These are phyloP conservation scores for Drosophila neonasuta DNA, from an alignment of 2,888 invertebrate species.

Conservation along the genomic window DNA sequence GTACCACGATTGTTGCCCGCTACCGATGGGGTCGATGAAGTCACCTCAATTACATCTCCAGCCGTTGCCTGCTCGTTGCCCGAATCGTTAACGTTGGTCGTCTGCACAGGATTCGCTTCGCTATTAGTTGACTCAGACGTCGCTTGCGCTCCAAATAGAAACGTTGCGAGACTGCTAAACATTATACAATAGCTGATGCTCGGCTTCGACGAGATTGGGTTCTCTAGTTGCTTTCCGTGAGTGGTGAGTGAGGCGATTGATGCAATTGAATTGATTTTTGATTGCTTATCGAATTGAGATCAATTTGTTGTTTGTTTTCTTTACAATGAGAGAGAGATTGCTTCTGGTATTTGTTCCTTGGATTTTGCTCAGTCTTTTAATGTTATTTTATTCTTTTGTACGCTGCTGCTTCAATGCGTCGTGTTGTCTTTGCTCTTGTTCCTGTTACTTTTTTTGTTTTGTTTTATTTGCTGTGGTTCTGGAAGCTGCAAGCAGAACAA, in stretches of 20 bases:
- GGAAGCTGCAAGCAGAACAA: conserved; percentile 26
- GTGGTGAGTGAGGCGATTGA: conserved; percentile 25
- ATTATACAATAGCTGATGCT: conserved; percentile 81
- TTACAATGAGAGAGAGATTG: conserved; percentile 54
- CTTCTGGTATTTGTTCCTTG: conserved; percentile 57
- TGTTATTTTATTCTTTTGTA: conserved; percentile 43
- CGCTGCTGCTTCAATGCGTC: conserved; percentile 34
- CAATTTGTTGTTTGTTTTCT: conserved; percentile 39
- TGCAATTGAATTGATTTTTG: conserved; percentile 7
- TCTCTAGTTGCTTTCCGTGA: conserved; percentile 1
- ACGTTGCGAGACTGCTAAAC: conserved; percentile 85
- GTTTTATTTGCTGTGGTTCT: conserved; percentile 11
- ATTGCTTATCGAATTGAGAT: conserved; percentile 68
- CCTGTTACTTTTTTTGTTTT: background rate
- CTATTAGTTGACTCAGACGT: conserved; percentile 68
- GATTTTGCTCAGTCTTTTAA: conserved; percentile 70
- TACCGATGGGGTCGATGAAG: conserved; percentile 79
- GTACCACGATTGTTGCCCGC: conserved; percentile 63
- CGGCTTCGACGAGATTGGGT: conserved; percentile 18
- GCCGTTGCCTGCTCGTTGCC: conserved; percentile 46
- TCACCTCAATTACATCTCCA: conserved; percentile 77
- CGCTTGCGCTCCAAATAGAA: conserved; percentile 82
- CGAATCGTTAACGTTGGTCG: conserved; percentile 37
- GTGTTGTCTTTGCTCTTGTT: conserved; percentile 25
- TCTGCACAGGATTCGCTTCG: conserved; percentile 50